These are phyloP conservation scores for Yponomeuta sedellus DNA, from an alignment of 2,888 invertebrate genomes.

Conservation along the genomic window DNA sequence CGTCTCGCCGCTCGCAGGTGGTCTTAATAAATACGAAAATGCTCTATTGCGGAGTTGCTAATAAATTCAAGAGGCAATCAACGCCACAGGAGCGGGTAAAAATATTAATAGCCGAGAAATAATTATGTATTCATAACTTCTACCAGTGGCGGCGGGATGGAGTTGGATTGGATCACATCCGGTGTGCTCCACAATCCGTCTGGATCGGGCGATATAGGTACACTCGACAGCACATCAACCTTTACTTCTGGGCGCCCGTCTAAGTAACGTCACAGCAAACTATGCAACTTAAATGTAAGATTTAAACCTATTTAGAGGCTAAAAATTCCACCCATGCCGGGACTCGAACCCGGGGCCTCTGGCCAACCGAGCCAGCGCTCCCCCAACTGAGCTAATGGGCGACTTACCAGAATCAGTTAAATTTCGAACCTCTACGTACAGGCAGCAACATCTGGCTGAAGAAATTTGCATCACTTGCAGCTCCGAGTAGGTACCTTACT, in stretches of 20 bases:
- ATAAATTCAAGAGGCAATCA: conserved; percentile 77
- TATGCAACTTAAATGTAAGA: too few relatives aligned
- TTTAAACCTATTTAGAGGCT: too few relatives aligned
- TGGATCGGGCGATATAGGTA: conserved; percentile 4
- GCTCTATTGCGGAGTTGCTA: conserved; percentile 68
- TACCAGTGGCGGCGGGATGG: conserved; percentile 39
- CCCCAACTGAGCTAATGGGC: too few relatives aligned
- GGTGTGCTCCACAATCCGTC: conserved; percentile 35
- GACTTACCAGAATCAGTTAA: too few relatives aligned
- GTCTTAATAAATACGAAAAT: conserved; percentile 74
- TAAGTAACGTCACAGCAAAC: neutral
- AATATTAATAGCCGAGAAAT: conserved; percentile 74
- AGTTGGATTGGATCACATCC: conserved; percentile 19
- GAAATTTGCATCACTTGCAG: too few relatives aligned
- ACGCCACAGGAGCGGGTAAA: conserved; percentile 70
- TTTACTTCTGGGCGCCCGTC: neutral
- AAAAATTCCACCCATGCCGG: too few relatives aligned
- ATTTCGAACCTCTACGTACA: too few relatives aligned
- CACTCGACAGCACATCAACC: neutral
- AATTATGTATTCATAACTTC: conserved; percentile 73
- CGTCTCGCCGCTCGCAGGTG: conserved; percentile 63
- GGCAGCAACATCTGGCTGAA: too few relatives aligned
- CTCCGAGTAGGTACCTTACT: too few relatives aligned
- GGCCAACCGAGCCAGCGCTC: too few relatives aligned
- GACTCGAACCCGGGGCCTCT: too few relatives aligned